These are phyloP conservation scores for Forbesichthys papilliferus DNA, from an alignment of 2,113 vertebrate species.

Conservation along the genomic window DNA sequence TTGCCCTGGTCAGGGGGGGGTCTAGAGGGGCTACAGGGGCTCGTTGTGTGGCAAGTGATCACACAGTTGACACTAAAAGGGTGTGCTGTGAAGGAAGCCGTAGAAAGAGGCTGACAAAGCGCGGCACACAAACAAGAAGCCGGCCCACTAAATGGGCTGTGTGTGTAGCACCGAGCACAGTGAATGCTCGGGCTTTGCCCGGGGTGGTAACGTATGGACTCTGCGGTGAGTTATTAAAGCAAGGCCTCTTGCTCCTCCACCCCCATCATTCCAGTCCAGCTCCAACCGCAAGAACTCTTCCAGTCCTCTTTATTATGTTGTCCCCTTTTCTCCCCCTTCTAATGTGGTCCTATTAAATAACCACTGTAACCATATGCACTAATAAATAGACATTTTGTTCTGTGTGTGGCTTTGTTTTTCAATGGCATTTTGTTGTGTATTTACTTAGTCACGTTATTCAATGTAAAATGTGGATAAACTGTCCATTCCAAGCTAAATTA, in stretches of 20 bases:
- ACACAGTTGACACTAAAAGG: conserved; percentile 81
- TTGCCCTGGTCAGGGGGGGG: conserved; percentile 32
- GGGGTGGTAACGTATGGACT: conserved; percentile 70
- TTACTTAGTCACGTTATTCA: neutral
- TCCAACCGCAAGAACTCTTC: conserved; percentile 15
- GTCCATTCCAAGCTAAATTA: neutral
- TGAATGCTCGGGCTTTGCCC: conserved; percentile 55
- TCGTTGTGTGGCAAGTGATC: conserved; percentile 79
- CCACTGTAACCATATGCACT: neutral
- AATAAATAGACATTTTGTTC: too few species aligned
- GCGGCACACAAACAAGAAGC: conserved; percentile 68
- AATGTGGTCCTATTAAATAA: conserved; percentile 1
- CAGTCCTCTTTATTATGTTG: neutral
- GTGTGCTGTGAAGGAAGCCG: conserved; percentile 70
- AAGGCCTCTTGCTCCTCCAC: conserved; percentile 52
- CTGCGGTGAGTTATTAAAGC: conserved; percentile 69
- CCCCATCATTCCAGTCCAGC: conserved; percentile 27
- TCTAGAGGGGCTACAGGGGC: conserved; percentile 36
- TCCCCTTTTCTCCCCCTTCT: conserved; percentile 9
- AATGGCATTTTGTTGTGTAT: neutral
- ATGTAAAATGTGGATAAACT: too few species aligned
- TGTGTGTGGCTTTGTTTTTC: too few species aligned
- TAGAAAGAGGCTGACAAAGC: conserved; percentile 79
- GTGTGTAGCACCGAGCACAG: conserved; percentile 61
- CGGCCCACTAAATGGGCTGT: conserved; percentile 68